Percentiles rank a stretch among this genome's conserved stretches.
Evolutionary conservation across 2,888 invertebrate genomes (phyloP).

Genomic region (Trichopria drosophilae): DNA sequence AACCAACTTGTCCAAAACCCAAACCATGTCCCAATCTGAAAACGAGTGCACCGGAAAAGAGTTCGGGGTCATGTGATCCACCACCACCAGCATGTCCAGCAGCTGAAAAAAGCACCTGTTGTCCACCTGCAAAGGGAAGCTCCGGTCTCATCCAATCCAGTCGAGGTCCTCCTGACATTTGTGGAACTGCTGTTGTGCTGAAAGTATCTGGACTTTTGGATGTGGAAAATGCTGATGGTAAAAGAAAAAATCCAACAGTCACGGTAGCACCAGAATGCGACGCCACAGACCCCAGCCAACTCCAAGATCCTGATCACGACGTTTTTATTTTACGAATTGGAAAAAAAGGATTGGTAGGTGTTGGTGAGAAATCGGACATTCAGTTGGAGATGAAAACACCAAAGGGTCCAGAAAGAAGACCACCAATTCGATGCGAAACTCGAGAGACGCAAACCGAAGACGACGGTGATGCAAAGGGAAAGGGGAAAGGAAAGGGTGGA

Average conservation of each 20-base stretch:
- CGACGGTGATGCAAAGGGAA: conserved; percentile 14
- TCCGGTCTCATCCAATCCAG: conserved; percentile 42
- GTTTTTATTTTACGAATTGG: conserved; percentile 74
- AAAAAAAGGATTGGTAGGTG: conserved; percentile 70
- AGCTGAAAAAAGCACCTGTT: not conserved
- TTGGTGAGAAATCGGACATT: conserved; percentile 70
- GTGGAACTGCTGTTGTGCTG: conserved; percentile 51
- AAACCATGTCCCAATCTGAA: too few relatives aligned
- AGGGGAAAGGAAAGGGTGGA: conserved; percentile 4
- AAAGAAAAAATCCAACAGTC: conserved; percentile 41
- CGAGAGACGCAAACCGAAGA: conserved; percentile 69
- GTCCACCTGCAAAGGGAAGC: conserved; percentile 1
- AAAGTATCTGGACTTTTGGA: conserved; percentile 51
- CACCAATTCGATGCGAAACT: conserved; percentile 66
- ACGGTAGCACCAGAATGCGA: conserved; percentile 44
- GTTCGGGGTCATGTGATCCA: too few relatives aligned
- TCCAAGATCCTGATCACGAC: conserved; percentile 68
- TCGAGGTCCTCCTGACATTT: conserved; percentile 38
- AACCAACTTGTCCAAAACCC: not conserved
- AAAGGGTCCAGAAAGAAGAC: conserved; percentile 65
- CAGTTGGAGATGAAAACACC: conserved; percentile 77
- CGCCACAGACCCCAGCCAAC: conserved; percentile 16
- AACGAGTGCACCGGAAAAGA: too few relatives aligned
- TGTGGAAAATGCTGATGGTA: conserved; percentile 28
- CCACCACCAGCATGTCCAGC: conserved; percentile 15